Conservation (phyloP, 2,888 invertebrate genomes). For the Dynastes tityus region DNA sequence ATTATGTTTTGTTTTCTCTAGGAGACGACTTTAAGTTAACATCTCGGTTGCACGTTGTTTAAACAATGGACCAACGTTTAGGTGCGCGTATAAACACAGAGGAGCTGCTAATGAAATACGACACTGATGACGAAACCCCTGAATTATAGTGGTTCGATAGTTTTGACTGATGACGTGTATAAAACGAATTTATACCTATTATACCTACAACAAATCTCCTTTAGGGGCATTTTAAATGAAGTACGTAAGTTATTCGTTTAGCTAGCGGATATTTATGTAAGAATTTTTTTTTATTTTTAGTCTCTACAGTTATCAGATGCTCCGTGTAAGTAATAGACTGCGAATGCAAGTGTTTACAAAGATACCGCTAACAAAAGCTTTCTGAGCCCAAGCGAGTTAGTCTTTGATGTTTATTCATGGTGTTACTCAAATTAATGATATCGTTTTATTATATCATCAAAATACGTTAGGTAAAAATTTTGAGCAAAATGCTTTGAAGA, state of each 20-base stretch:
- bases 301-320: slow-evolving; percentile 11
- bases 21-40: slow-evolving; percentile 43
- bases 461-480: background rate
- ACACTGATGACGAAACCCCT: slow-evolving; percentile 33
- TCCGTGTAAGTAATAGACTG: slow-evolving; percentile 14
- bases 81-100: slow-evolving; percentile 38
- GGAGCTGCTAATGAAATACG: slow-evolving; percentile 41
- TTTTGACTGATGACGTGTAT: slow-evolving; percentile 16
- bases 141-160: slow-evolving; percentile 32
- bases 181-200: background rate
- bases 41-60: slow-evolving; percentile 45
- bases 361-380: slow-evolving; percentile 27
- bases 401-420: slow-evolving; percentile 31
- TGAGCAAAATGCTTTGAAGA: background rate
- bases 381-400: slow-evolving; percentile 12
- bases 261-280: background rate
- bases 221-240: background rate
- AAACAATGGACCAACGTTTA: slow-evolving; percentile 41
- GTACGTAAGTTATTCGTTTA: background rate
- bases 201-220: background rate
- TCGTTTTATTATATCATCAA: slow-evolving; percentile 16
- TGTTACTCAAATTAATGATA: slow-evolving; percentile 11
- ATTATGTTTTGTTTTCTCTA: slow-evolving; percentile 47
- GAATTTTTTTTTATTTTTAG: slow-evolving; percentile 16
- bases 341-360: slow-evolving; percentile 24